phyloP scores from a whole-genome alignment of 2,113 vertebrate species.

The Tychaedon coryphoeus region DNA sequence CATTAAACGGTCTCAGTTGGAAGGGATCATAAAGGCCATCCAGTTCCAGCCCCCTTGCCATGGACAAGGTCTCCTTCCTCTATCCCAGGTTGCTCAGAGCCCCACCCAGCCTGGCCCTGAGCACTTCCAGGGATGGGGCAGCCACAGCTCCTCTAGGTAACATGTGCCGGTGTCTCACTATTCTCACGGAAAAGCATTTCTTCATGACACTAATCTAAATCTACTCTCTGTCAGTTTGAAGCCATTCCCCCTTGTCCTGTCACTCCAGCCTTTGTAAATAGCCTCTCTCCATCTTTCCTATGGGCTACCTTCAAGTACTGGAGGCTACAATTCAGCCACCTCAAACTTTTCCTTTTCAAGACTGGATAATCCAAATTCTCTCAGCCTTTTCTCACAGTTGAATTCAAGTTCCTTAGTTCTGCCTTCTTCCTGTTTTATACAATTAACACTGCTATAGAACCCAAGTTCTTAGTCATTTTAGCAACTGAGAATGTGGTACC shows the following conservation, averaged over 20 bases:
- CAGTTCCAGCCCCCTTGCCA: background rate
- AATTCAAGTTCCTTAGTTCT: background rate
- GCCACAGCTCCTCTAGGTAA: background rate
- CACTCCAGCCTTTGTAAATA: background rate
- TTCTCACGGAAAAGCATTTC: background rate
- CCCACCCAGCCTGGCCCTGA: no score
- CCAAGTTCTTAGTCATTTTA: background rate
- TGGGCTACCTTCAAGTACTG: background rate
- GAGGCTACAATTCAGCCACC: background rate
- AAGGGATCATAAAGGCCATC: background rate
- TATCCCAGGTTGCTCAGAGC: background rate
- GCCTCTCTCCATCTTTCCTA: background rate
- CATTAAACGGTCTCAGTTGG: background rate
- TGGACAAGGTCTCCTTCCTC: background rate
- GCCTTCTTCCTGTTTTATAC: background rate
- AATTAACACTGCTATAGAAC: background rate
- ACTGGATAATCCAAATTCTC: background rate
- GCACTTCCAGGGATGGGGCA: background rate
- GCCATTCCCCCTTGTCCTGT: background rate
- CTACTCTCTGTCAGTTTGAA: background rate
- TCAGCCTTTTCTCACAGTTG: background rate
- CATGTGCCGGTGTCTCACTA: fast-evolving
- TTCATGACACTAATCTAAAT: background rate
- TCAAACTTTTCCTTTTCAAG: background rate
- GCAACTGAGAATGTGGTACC: background rate